Evolutionary conservation across 2,888 invertebrate genomes (phyloP).

Genomic region (Ophraella communa): DNA sequence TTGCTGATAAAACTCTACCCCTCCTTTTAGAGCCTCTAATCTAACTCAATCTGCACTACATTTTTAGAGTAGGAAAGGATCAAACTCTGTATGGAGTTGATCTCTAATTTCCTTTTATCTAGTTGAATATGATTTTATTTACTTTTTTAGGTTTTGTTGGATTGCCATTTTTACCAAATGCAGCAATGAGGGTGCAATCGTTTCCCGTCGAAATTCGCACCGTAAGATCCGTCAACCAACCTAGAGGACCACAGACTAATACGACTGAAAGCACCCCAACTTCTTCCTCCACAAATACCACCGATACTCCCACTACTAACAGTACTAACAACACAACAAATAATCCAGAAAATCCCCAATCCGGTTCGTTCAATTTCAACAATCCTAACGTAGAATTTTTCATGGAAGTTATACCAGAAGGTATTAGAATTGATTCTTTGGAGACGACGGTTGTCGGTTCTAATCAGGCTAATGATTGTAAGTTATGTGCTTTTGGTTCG

Average conservation of each 20-base stretch:
- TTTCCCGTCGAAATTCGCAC: slow-evolving; percentile 54
- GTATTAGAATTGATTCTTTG: slow-evolving; percentile 57
- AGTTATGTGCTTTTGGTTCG: slow-evolving; percentile 39
- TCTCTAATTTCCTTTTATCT: too few species aligned
- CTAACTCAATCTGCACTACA: too few species aligned
- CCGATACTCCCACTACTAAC: slow-evolving; percentile 24
- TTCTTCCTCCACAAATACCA: slow-evolving; percentile 24
- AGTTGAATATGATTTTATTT: too few species aligned
- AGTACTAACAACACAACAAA: slow-evolving; percentile 20
- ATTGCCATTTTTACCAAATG: slow-evolving; percentile 49
- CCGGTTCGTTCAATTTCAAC: slow-evolving; percentile 44
- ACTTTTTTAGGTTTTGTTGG: slow-evolving; percentile 38
- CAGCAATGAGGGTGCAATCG: slow-evolving; percentile 52
- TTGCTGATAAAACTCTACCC: too few species aligned
- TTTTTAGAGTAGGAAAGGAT: too few species aligned
- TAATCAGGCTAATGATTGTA: slow-evolving; percentile 53
- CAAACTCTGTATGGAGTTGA: too few species aligned
- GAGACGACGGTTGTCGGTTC: slow-evolving; percentile 48
- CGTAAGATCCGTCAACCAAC: slow-evolving; percentile 34
- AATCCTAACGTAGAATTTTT: slow-evolving; percentile 65
- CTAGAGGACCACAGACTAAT: slow-evolving; percentile 33
- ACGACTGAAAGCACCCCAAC: slow-evolving; percentile 34
- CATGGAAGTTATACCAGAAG: slow-evolving; percentile 66
- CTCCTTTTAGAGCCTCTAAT: too few species aligned
- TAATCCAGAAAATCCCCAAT: slow-evolving; percentile 15